These are phyloP conservation scores for Pachyramphus minor DNA, from an alignment of 2,113 vertebrate genomes.

Conservation along the genomic window DNA sequence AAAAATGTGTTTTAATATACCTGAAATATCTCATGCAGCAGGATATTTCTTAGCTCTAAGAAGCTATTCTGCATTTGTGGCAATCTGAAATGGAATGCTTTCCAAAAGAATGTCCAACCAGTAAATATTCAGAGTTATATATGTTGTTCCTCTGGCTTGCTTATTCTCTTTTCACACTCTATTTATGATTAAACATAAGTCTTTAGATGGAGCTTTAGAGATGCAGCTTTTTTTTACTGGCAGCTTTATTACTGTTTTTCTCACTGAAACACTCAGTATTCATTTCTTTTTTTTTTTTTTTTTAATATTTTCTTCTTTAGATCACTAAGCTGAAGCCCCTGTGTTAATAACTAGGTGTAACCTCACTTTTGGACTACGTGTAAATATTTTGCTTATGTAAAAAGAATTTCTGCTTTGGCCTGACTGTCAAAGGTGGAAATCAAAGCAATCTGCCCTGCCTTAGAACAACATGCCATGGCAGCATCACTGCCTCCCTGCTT, in stretches of 20 bases:
- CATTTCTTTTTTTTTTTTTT: not conserved
- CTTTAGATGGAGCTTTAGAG: not conserved
- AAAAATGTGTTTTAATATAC: not conserved
- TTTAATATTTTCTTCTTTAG: not conserved
- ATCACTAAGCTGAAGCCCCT: not conserved
- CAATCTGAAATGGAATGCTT: not conserved
- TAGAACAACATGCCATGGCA: not conserved
- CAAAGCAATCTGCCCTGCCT: not conserved
- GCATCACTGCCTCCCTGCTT: not conserved
- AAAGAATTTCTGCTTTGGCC: not conserved
- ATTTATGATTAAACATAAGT: not conserved
- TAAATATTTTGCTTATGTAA: not conserved
- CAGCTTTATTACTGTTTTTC: not conserved
- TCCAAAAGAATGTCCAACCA: not conserved
- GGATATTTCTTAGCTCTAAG: not conserved
- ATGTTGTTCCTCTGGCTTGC: not conserved
- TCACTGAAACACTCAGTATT: not conserved
- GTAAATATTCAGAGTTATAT: not conserved
- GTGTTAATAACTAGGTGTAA: not conserved
- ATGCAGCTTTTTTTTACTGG: not conserved
- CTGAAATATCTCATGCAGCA: not conserved
- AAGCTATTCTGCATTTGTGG: not conserved
- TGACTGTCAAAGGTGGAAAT: not conserved
- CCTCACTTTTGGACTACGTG: not conserved
- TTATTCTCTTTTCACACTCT: not conserved